These are phyloP conservation scores for Phymanthus crucifer DNA, from an alignment of 92 coral and sea anemone species.

Conservation along the genomic window DNA sequence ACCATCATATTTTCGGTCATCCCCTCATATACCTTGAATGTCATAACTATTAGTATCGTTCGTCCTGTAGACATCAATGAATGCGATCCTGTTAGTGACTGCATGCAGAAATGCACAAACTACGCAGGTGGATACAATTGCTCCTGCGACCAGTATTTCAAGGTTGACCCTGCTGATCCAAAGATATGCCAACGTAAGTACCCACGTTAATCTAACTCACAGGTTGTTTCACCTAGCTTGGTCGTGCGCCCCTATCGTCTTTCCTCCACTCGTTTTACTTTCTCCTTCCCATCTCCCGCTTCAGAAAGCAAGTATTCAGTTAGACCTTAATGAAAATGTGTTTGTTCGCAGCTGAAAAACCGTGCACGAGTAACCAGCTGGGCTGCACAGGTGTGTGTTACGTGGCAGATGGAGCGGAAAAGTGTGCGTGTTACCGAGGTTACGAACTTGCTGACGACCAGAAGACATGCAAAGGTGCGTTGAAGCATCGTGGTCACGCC, in stretches of 20 bases:
- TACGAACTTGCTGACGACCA: constrained; percentile 36
- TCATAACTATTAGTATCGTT: not conserved
- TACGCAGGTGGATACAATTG: constrained; percentile 40
- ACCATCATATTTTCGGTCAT: not conserved
- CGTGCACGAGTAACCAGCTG: constrained; percentile 13
- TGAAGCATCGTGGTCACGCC: too few relatives aligned
- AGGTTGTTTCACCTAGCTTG: too few relatives aligned
- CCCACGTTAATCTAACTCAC: not conserved
- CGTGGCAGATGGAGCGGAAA: not conserved
- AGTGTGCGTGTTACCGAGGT: constrained; percentile 46
- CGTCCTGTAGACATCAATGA: constrained; percentile 43
- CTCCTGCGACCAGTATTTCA: constrained; percentile 47
- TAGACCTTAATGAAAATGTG: not conserved
- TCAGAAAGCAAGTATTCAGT: not conserved
- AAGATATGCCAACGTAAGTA: constrained; percentile 62
- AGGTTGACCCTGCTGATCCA: constrained; percentile 41
- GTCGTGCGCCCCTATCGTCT: too few relatives aligned
- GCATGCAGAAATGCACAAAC: constrained; percentile 54
- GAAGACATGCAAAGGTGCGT: constrained; percentile 48
- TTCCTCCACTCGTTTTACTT: not conserved
- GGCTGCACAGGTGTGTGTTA: constrained; percentile 28
- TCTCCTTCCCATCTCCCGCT: too few relatives aligned
- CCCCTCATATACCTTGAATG: not conserved
- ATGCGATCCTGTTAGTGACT: constrained; percentile 41
- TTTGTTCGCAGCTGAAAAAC: constrained; percentile 21